Evolutionary conservation across 2,113 vertebrate genomes (phyloP), one percentile per base, ranked within the genome.

Genomic region (Peromyscus maniculatus): DNA sequence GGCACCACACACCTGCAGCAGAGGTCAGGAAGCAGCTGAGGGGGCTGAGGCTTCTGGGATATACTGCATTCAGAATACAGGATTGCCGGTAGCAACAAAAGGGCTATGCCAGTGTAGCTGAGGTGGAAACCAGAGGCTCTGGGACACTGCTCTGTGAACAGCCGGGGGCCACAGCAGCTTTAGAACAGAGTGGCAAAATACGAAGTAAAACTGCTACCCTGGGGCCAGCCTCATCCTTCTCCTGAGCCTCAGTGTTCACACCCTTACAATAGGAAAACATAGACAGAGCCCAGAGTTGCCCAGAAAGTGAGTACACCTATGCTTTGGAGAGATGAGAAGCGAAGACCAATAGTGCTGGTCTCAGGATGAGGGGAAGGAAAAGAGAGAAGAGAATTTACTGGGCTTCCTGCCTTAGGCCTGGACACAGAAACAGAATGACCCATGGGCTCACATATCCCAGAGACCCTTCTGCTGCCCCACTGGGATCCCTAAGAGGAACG

Each of bases 11-110:
- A 39, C 59, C 49, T 55, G 64, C 43, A 49, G 24, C n/a, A 1
- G 52, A 19, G 52, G 26, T n/a, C 19, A 46, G 11, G 36, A 67
- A 78, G n/a, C 19, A n/a, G 86, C 67, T 83, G 46, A 49, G 46
- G 33, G 3, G 0, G 2, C 1, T 21, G 21, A 17, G 16, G 39
- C 33, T 62, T 31, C 0, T 3, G 12, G 3, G 26, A 49, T 10
- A 46, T 31, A 21, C 5, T 13, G 0, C 39, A 46, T 31, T 31
- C 39, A 21, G 19, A 39, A 33, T 0, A 0, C 28, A 4, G 9
- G 33, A 43, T 0, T 67, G 49, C 7, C 62, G 46, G 55, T 1
- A 5, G 5, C 46, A 74, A 15, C 17, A 57, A 19, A 64, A 55
- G 55, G 77, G 0, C 21, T 0, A 2, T 17, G 4, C 4, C 39